phyloP scores from a whole-genome alignment of 2,113 vertebrate genomes.

The Tautogolabrus adspersus region DNA sequence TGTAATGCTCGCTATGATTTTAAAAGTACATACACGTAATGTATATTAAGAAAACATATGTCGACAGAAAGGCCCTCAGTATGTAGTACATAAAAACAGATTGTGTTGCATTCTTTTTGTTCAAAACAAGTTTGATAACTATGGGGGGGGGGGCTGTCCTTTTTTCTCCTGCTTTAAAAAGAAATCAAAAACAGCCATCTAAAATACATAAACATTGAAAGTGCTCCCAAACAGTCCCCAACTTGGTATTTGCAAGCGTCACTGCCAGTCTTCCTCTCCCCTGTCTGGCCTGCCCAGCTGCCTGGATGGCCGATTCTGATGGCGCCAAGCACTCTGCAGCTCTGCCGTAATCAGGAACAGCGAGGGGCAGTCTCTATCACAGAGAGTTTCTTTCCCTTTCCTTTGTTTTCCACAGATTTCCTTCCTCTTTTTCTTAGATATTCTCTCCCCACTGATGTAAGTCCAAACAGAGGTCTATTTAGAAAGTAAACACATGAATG shows the following conservation, averaged over 20 bases:
- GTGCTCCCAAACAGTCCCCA: conserved; percentile 68
- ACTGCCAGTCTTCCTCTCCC: conserved; percentile 77
- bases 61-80: neutral
- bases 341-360: conserved; percentile 84
- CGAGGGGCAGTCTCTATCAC: conserved; percentile 83
- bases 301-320: conserved; percentile 81
- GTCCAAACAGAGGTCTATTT: conserved; percentile 87
- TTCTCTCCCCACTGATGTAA: conserved; percentile 87
- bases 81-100: conserved; percentile 33
- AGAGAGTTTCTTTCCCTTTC: conserved; percentile 86
- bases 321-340: conserved; percentile 83
- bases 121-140: conserved; percentile 62
- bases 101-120: conserved; percentile 51
- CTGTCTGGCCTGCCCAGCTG: conserved; percentile 79
- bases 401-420: conserved; percentile 88
- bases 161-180: conserved; percentile 72
- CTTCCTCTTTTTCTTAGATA: conserved; percentile 90
- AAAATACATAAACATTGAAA: conserved; percentile 81
- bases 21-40: neutral
- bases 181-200: conserved; percentile 82
- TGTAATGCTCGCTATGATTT: conserved; percentile 1
- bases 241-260: conserved; percentile 78
- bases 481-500: conserved; percentile 88
- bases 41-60: neutral
- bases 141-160: conserved; percentile 60